Evolutionary conservation across 2,888 invertebrate genomes (phyloP).

Genomic region (Andrena marginata): DNA sequence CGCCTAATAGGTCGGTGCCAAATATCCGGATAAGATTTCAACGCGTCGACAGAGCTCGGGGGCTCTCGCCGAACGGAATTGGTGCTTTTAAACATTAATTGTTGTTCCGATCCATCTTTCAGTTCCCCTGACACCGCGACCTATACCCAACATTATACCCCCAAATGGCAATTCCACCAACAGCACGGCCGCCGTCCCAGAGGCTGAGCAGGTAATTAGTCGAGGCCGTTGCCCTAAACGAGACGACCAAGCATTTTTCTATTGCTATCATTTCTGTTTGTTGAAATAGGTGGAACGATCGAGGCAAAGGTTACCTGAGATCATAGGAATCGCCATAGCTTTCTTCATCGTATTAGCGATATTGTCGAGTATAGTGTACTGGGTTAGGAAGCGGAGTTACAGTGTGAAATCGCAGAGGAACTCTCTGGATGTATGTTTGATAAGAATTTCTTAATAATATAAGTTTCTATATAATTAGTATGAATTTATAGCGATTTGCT

Average conservation of each 20-base stretch:
- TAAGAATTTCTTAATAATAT: background rate
- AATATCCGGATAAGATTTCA: background rate
- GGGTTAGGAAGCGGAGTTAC: constrained; percentile 73
- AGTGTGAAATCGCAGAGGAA: constrained; percentile 76
- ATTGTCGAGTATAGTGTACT: constrained; percentile 74
- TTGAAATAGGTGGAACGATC: constrained; percentile 75
- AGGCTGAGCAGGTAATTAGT: constrained; percentile 78
- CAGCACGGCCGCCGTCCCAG: constrained; percentile 77
- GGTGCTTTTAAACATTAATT: background rate
- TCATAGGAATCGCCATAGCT: constrained; percentile 78
- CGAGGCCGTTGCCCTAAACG: background rate
- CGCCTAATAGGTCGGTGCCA: constrained; percentile 86
- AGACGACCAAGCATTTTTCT: background rate
- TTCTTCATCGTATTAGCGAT: constrained; percentile 75
- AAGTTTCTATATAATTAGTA: background rate
- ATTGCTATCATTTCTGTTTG: background rate
- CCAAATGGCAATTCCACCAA: constrained; percentile 83
- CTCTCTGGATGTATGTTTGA: constrained; percentile 74
- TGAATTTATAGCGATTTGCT: background rate
- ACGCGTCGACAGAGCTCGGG: no score
- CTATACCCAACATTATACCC: constrained; percentile 88
- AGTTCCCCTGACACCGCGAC: constrained; percentile 87
- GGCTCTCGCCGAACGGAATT: no score
- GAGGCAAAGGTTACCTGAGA: constrained; percentile 79
- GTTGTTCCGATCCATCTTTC: constrained; percentile 52